Evolutionary conservation across 2,113 vertebrate genomes (phyloP), one percentile per base, ranked within the genome.

Genomic region (Ciconia maguari): DNA sequence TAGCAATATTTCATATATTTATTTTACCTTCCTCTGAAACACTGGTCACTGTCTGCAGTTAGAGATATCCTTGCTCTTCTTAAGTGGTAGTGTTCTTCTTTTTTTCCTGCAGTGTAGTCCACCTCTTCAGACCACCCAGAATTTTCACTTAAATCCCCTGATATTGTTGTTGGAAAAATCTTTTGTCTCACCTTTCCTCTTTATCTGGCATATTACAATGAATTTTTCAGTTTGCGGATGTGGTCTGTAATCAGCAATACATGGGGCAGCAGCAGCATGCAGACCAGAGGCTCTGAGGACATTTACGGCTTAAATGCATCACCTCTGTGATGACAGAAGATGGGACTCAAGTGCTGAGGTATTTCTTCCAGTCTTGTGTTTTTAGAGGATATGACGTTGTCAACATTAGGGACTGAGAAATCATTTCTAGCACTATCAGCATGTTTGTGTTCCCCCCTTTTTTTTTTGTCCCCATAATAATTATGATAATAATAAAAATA

Each of bases 71-170:
- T 74, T 42, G 6, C 8, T 83, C 24, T 74, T 71, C 25, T 72
- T 27, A 66, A 20, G 4, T 70, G 12, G 16, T 51, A 17, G 1
- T 0, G 0, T n/a, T 48, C 7, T 27, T 13, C 3, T 11, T 26
- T 75, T 70, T 51, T 60, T 44, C 26, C 20, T 54, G 17, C 71
- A 8, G 8, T 13, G 4, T 44, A 74, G 9, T 34, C 24, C 13
- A 46, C 0, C 4, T 74, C 14, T 77, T 64, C 41, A 52, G 10
- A 66, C 42, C 10, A 75, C 29, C 26, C 26, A 61, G 25, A 70
- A n/a, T 78, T 94, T 90, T 82, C 32, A 30, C 15, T 74, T 82
- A 70, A 51, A 42, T 60, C 7, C 7, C 2, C 18, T 4, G 0
- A 42, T 69, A 65, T 3, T 65, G 2, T 38, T 65, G 25, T 42